These are phyloP conservation scores for Frankliniella intonsa DNA, from an alignment of 2,888 invertebrate species.

Conservation along the genomic window DNA sequence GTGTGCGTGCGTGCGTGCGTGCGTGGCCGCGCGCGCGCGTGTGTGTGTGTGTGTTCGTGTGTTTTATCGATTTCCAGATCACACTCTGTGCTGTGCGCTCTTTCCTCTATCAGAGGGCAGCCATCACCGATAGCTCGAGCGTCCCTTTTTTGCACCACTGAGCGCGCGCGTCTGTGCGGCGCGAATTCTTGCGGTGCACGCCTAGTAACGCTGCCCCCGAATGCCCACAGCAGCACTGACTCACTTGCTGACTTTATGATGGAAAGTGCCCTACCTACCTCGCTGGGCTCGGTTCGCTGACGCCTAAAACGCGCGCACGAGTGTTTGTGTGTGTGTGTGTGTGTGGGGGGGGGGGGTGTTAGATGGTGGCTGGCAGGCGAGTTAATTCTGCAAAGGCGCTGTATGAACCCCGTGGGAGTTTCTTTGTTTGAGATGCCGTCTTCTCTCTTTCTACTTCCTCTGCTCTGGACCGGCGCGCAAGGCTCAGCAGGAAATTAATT, in stretches of 20 bases:
- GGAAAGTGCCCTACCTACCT: slow-evolving; percentile 22
- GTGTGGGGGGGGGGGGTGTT: too few relatives aligned
- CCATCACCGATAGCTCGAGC: neutral
- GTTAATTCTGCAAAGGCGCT: too few relatives aligned
- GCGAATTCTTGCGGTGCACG: neutral
- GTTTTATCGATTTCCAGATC: neutral
- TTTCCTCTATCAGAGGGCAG: neutral
- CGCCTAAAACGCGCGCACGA: too few relatives aligned
- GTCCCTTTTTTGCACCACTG: neutral
- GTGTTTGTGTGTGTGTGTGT: too few relatives aligned
- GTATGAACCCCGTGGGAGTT: too few relatives aligned
- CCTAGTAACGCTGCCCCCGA: too few relatives aligned
- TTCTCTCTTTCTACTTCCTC: too few relatives aligned
- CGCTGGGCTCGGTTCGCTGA: neutral
- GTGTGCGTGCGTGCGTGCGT: neutral
- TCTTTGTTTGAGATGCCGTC: too few relatives aligned
- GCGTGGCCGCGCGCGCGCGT: neutral
- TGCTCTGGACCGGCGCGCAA: too few relatives aligned
- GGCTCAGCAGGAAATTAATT: too few relatives aligned
- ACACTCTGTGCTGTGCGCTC: neutral
- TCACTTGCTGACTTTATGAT: slow-evolving; percentile 13
- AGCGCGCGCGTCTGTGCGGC: neutral
- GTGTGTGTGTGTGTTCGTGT: neutral
- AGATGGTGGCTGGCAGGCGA: too few relatives aligned
- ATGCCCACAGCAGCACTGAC: neutral